A percentile compares a stretch with the other conserved stretches of the same genome.
These are phyloP conservation scores for Leucophora obtusa DNA, from an alignment of 2,888 invertebrate genomes.

Conservation along the genomic window DNA sequence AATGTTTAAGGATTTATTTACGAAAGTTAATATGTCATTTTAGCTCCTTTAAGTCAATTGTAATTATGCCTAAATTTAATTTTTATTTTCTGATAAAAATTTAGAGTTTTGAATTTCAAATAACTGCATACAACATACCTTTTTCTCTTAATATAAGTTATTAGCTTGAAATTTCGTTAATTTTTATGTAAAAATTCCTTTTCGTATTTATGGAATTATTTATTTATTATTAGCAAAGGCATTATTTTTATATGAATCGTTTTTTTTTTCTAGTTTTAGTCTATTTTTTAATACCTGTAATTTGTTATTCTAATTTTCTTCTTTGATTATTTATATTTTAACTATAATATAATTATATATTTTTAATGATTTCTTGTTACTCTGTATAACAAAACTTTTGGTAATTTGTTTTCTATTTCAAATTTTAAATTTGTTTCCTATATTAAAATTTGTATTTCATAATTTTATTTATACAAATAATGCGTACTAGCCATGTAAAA, in stretches of 20 bases:
- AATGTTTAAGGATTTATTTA: too few species aligned
- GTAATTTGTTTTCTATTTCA: background rate
- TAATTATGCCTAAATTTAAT: background rate
- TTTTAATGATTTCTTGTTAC: conserved; percentile 21
- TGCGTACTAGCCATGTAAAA: conserved; percentile 1
- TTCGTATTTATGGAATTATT: conserved; percentile 19
- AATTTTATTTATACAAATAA: conserved; percentile 18
- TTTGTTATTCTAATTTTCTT: conserved; percentile 14
- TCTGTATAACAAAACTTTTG: conserved; percentile 14
- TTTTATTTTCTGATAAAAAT: conserved; percentile 7
- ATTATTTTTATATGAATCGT: conserved; percentile 19
- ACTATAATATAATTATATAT: background rate
- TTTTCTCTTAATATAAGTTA: background rate
- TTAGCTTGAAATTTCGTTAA: conserved; percentile 18
- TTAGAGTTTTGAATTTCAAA: background rate
- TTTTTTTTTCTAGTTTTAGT: conserved; percentile 19
- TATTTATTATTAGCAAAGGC: conserved; percentile 18
- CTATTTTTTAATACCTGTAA: conserved; percentile 33
- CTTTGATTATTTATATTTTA: conserved; percentile 17
- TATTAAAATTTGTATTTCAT: background rate
- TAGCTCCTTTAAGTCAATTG: background rate
- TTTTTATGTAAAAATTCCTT: conserved; percentile 10
- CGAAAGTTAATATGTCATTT: too few species aligned
- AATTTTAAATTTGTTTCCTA: background rate
- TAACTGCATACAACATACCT: background rate